Evolutionary conservation across 2,888 invertebrate genomes (phyloP), one percentile per base, ranked within the genome.

Genomic region (Nasonovia ribisnigri): DNA sequence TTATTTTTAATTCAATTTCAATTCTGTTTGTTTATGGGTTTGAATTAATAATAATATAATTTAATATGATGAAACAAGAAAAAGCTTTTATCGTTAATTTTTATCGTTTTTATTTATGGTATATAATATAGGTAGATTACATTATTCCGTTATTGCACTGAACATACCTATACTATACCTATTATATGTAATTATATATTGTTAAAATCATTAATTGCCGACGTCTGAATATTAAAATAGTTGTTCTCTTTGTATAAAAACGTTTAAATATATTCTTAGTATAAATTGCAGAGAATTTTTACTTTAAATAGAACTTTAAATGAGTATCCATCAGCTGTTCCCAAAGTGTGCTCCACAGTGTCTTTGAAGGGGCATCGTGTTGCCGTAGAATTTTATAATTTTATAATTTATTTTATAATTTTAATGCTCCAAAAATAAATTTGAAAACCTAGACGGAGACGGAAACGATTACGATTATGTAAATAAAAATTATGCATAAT

Each of bases 1-100:
- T 77, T 77, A n/a, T n/a, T 67, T n/a, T 67, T n/a, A 67, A 3
- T n/a, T n/a, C 8, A 36, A 77, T 77, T 42, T 36, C 36, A 77
- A 77, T 77, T 77, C 20, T 77, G 36, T 36, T 36, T 77, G 36
- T 77, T 77, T 77, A 77, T 77, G 20, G 8, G 6, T 36, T 77
- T 77, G 36, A 77, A 77, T 77, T 77, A 77, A 36, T 36, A 77
- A 36, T 77, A 36, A 77, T 36, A 67, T n/a, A 77, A 36, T 77
- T 8, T 36, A 77, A 6, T 36, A 77, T 36, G 36, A 77, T 77
- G 36, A 77, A 20, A 77, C 77, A 77, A 77, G 77, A 77, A 77
- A 77, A 77, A 36, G 77, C 77, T 77, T 77, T 77, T 77, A 77
- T 67, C 67, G 67, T 67, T 67, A 67, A 36, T n/a, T 67, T 67